A percentile compares a stretch with the other conserved stretches of the same genome.
These are phyloP conservation scores for Cinclus cinclus DNA, from an alignment of 2,113 vertebrate species.

Conservation along the genomic window DNA sequence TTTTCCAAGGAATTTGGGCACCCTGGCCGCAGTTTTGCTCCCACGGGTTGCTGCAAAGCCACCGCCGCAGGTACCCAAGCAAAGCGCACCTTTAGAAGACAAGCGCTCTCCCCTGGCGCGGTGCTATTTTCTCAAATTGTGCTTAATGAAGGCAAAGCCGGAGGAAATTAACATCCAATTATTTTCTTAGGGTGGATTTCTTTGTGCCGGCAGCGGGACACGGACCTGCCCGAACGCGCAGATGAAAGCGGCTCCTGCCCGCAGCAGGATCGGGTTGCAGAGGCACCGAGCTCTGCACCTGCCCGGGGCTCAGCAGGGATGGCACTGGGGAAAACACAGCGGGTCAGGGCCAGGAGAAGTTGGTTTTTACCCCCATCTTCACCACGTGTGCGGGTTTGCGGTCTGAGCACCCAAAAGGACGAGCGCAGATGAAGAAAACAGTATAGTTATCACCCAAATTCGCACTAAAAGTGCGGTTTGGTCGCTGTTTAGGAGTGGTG, in stretches of 20 bases:
- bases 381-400: not conserved
- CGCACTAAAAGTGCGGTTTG: not conserved
- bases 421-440: not conserved
- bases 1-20: not conserved
- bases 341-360: not conserved
- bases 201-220: not conserved
- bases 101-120: accelerated
- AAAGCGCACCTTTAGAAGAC: not conserved
- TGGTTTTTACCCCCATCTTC: not conserved
- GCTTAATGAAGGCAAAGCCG: not conserved
- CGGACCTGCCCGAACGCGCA: not conserved
- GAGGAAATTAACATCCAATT: constrained; percentile 34
- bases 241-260: not conserved
- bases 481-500: not conserved
- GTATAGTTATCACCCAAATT: not conserved
- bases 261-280: not conserved
- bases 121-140: not conserved
- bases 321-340: not conserved
- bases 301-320: not conserved
- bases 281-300: not conserved
- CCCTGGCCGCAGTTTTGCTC: no score
- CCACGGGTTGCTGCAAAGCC: not conserved
- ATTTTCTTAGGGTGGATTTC: not conserved
- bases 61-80: no score
- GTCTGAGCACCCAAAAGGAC: not conserved